Base-by-base conservation (phyloP, 2,888 invertebrate genomes). In the Pinctada fucata region DNA sequence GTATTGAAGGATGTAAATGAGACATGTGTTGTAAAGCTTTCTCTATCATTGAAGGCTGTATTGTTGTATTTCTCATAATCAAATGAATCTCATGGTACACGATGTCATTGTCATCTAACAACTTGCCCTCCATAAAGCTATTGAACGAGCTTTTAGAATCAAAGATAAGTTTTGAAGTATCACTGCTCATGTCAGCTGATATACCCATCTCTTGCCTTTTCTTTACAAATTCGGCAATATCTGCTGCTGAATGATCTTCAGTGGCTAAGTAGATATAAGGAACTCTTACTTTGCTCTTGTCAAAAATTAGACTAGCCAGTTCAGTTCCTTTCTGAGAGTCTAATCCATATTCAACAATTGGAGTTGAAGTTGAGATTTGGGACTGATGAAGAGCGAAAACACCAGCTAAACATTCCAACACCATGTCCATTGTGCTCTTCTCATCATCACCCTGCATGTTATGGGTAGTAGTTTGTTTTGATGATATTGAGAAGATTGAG, bases 261-360 rank as follows among this genome's bases (percentile, higher is more conserved):
- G 58, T 10, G 6, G 13, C 58, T 13, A 58, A 10, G 58, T 10
- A 58, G 13, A 58, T 13, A 58, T 58, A 58, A 58, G 58, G 58
- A 10, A 58, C 58, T 13, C 58, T 58, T 58, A 58, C 58, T 10
- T 58, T 6, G 13, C 6, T 10, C 13, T 58, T 13, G 6, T 58
- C 58, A 58, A 58, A 58, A 10, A 58, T 10, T 10, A 58, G 58
- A 58, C 13, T 58, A 58, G 58, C 58, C 13, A 84, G 73, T 45
- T 76, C 76, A 8, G 65, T 65, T 1, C 63, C 71, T 50, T 71
- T 76, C n/a, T 76, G 76, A 2, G 76, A 76, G 31, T 76, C 76
- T 10, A 76, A n/a, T 13, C 76, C 76, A 73, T 48, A 65, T 6
- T 65, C 65, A n/a, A 4, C 10, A 10, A 58, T 10, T 58, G 6